These are phyloP conservation scores for Alosa sapidissima DNA, from an alignment of 2,797 vertebrate genomes.

Conservation along the genomic window DNA sequence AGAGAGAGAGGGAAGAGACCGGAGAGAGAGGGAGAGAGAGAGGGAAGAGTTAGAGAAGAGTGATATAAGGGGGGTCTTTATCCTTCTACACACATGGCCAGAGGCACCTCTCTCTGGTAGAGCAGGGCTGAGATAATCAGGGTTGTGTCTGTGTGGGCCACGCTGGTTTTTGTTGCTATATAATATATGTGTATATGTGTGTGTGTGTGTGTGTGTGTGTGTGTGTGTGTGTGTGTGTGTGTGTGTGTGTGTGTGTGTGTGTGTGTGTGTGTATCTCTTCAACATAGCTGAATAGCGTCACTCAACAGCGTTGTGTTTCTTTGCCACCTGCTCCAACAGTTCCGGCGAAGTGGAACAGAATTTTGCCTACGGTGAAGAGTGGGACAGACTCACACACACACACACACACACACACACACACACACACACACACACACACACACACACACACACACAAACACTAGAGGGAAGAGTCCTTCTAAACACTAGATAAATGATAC, in stretches of 20 bases:
- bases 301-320: constrained; percentile 29
- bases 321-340: constrained; percentile 32
- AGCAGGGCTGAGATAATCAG: not conserved
- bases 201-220: constrained; percentile 1
- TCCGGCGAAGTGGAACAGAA: constrained; percentile 1
- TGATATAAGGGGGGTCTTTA: not conserved
- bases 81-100: not conserved
- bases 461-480: not conserved
- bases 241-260: not conserved
- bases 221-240: constrained; percentile 28
- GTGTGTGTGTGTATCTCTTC: constrained; percentile 17
- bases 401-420: constrained; percentile 27
- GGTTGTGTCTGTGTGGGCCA: not conserved
- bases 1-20: not conserved
- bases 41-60: not conserved
- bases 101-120: not conserved
- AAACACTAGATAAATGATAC: not conserved
- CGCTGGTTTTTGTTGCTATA: not conserved
- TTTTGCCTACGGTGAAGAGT: not conserved
- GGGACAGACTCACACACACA: constrained; percentile 15
- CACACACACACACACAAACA: constrained; percentile 14
- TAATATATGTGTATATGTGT: not conserved
- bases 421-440: constrained; percentile 42
- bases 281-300: constrained; percentile 11
- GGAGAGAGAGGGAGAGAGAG: not conserved